phyloP scores from a whole-genome alignment of 2,888 invertebrate species.

The Chorisops tibialis region DNA sequence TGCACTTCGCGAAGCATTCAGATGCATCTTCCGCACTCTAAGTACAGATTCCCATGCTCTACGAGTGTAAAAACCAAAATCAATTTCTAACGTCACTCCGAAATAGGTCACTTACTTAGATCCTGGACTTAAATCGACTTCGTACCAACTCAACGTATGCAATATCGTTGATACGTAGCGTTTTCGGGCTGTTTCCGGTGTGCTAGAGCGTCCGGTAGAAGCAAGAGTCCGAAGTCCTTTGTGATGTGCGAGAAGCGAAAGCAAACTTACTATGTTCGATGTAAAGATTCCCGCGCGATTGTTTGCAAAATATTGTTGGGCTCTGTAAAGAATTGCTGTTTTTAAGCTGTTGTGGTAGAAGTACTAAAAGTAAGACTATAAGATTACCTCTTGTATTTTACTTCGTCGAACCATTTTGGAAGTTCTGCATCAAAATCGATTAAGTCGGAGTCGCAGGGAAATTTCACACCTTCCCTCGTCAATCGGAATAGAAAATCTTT shows the following conservation, averaged over 20 bases:
- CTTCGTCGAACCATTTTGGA: slow-evolving; percentile 34
- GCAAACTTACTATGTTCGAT: slow-evolving; percentile 67
- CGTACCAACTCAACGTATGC: slow-evolving; percentile 73
- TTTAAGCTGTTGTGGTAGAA: too few species aligned
- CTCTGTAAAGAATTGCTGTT: slow-evolving; percentile 58
- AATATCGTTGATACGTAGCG: slow-evolving; percentile 71
- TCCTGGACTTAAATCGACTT: slow-evolving; percentile 62
- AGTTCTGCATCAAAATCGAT: slow-evolving; percentile 13
- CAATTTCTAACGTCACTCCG: slow-evolving; percentile 41
- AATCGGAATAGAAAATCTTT: slow-evolving; percentile 17
- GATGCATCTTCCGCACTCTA: slow-evolving; percentile 61
- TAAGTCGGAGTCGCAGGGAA: slow-evolving; percentile 28
- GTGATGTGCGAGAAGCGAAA: slow-evolving; percentile 66
- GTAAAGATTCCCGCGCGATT: slow-evolving; percentile 63
- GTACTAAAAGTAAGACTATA: background rate
- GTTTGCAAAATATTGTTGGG: slow-evolving; percentile 64
- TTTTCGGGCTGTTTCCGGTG: slow-evolving; percentile 60
- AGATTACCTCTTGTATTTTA: slow-evolving; percentile 32
- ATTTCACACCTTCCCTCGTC: background rate
- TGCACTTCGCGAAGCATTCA: slow-evolving; percentile 55
- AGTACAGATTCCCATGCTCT: slow-evolving; percentile 64
- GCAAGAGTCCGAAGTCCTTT: slow-evolving; percentile 64
- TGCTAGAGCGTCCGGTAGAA: slow-evolving; percentile 64
- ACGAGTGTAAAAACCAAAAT: slow-evolving; percentile 37
- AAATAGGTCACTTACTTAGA: slow-evolving; percentile 52